Evolutionary conservation across 1,140 invertebrate species (phyloP), one percentile per base, ranked within the genome.

Genomic region (Scaptomyza pallida): DNA sequence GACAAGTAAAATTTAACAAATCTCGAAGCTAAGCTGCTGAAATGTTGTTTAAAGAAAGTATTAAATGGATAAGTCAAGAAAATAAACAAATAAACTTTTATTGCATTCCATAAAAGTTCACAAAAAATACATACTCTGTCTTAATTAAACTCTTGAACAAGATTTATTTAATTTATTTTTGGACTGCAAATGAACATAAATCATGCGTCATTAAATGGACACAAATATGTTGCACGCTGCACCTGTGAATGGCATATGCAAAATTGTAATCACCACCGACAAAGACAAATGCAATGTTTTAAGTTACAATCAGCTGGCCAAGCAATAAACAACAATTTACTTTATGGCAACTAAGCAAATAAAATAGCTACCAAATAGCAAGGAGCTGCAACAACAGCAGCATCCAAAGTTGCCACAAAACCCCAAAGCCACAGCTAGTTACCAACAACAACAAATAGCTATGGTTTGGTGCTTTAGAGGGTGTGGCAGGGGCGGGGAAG

Each of bases 311-410:
- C 83, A 26, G 15, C 33, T 56, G 30, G 50, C 37, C 41, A 35
- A 55, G 80, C 72, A 83, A 83, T 83, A 78, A 83, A 86, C 81
- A 62, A 80, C 81, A 86, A 86, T 85, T 85, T 85, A 65, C 73
- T 86, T 86, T 81, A 85, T 77, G 86, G 81, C 77, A 85, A 75
- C 81, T 71, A 59, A 60, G 57, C 71, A 52, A 60, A 9, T 16
- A 13, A 56, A 57, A 17, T 40, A 40, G 60, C 55, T 54, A 41
- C 35, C 44, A 59, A 57, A 57, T 54, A 60, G 23, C 41, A 54
- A 44, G 47, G 5, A 60, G 63, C 51, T 33, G 40, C 52, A 60
- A 47, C 30, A 26, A 15, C 30, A 62, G 10, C 35, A 41, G 17
- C 48, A 65, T 21, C 26, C 12, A 76, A 74, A 55, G 56, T 67